Evolutionary conservation across 2,113 vertebrate genomes (phyloP).

Genomic region (Chaetorhynchus papuensis): DNA sequence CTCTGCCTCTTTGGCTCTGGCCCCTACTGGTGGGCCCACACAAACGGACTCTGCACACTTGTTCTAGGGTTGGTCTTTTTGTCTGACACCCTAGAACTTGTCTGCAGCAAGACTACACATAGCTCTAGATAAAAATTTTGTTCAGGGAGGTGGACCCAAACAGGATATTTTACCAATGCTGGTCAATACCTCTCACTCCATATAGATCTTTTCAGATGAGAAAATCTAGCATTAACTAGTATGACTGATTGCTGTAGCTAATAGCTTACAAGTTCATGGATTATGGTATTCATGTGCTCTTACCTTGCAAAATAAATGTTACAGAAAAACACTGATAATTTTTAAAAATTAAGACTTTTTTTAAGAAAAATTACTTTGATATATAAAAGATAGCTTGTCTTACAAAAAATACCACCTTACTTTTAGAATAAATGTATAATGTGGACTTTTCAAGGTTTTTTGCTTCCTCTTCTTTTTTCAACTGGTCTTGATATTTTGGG

Average conservation of each 20-base stretch:
- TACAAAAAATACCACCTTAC: neutral
- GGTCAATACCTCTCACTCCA: neutral
- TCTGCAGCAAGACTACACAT: neutral
- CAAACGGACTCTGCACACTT: neutral
- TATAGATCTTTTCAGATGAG: neutral
- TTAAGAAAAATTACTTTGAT: neutral
- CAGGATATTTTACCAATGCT: neutral
- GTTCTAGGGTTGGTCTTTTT: neutral
- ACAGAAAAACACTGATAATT: neutral
- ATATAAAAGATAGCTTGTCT: neutral
- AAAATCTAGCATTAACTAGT: neutral
- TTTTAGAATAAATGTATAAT: neutral
- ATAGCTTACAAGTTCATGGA: neutral
- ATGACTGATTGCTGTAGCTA: neutral
- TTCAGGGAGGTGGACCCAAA: neutral
- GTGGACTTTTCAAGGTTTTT: neutral
- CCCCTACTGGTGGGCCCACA: too few species aligned
- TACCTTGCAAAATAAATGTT: neutral
- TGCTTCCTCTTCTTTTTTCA: neutral
- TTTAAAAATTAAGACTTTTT: neutral
- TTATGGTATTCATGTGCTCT: neutral
- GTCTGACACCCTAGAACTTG: neutral
- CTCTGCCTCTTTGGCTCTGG: neutral
- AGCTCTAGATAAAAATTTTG: neutral
- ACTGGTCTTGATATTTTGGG: neutral